Conservation (phyloP, 53 echinoderm and acorn worm species). For the Holothuria scabra region DNA sequence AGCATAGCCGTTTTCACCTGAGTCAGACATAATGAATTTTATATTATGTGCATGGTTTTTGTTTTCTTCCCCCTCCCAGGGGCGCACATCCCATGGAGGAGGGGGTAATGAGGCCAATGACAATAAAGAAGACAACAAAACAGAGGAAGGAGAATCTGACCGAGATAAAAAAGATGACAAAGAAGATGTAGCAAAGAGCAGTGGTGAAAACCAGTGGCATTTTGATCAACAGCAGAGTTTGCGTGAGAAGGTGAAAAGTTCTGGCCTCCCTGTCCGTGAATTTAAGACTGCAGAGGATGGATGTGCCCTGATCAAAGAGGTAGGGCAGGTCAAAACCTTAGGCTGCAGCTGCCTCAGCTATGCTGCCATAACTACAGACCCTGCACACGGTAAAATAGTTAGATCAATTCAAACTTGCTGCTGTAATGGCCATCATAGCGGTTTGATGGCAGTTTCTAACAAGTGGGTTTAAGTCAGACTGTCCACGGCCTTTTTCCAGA, state of each 20-base stretch:
- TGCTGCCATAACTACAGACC: too few species aligned
- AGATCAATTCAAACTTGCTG: too few species aligned
- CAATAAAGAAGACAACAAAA: not conserved
- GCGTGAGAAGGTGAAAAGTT: constrained; percentile 51
- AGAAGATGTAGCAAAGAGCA: constrained; percentile 44
- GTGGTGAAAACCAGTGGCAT: constrained; percentile 86
- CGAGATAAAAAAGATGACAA: constrained; percentile 4
- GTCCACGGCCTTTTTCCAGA: too few species aligned
- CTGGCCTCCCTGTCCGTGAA: constrained; percentile 51
- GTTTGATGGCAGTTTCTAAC: too few species aligned
- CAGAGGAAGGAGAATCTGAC: constrained; percentile 21
- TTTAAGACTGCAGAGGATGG: constrained; percentile 73
- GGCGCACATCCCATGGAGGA: constrained; percentile 3
- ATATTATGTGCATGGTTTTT: too few species aligned
- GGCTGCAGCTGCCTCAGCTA: too few species aligned
- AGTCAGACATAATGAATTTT: too few species aligned
- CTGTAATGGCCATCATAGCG: too few species aligned
- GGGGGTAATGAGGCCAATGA: not conserved
- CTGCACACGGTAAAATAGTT: too few species aligned
- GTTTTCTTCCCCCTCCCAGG: not conserved
- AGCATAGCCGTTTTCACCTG: too few species aligned
- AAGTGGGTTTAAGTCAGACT: too few species aligned
- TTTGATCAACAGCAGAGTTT: constrained; percentile 71
- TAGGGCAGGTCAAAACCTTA: too few species aligned
- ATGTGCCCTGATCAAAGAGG: constrained; percentile 74